Evolutionary conservation across 1,140 invertebrate genomes (phyloP).

Genomic region (Sitodiplosis mosellana): DNA sequence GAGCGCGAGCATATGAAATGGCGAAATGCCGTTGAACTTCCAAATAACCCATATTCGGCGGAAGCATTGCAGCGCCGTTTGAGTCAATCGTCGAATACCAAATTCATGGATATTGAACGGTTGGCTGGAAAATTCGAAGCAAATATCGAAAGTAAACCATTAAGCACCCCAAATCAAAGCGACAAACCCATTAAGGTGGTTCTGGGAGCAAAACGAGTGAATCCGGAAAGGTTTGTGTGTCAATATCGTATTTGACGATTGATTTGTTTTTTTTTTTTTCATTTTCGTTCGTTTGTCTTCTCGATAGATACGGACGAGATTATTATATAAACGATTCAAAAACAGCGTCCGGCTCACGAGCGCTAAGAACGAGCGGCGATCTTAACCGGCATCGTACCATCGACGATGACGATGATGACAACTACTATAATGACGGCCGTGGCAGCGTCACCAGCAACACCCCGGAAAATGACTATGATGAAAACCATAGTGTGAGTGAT

Average conservation of each 20-base stretch:
- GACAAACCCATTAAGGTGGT: neutral
- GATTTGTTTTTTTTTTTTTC: neutral
- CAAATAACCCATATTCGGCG: slow-evolving; percentile 2
- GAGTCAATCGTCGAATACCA: neutral
- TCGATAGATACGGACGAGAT: neutral
- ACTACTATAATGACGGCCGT: neutral
- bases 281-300: neutral
- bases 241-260: too few relatives aligned
- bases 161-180: neutral
- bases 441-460: neutral
- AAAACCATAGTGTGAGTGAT: neutral
- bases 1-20: slow-evolving; percentile 1
- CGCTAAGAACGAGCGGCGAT: too few relatives aligned
- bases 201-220: too few relatives aligned
- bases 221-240: too few relatives aligned
- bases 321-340: slow-evolving; percentile 1
- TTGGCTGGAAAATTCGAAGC: neutral
- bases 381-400: too few relatives aligned
- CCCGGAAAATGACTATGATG: neutral
- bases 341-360: neutral
- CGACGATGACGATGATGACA: neutral
- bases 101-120: neutral
- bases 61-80: neutral
- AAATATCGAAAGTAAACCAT: neutral
- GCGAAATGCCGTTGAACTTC: neutral